Percentiles rank a stretch among this genome's conserved stretches.
Conservation (phyloP, 2,888 invertebrate genomes). For the Dasysyrphus tricinctus region DNA sequence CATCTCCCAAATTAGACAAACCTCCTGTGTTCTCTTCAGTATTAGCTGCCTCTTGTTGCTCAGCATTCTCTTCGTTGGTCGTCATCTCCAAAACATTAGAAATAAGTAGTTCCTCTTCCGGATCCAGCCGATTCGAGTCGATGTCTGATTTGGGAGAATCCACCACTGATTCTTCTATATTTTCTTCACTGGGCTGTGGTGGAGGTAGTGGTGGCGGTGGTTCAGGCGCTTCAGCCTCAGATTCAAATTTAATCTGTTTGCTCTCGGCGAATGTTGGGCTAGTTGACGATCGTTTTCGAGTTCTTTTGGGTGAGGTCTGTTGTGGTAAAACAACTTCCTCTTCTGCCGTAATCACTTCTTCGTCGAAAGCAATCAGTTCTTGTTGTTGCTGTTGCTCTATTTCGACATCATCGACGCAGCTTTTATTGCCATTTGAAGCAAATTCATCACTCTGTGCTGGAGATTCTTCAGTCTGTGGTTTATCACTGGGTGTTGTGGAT, state of each 20-base stretch:
- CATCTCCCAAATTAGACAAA: constrained; percentile 62
- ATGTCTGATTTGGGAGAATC: constrained; percentile 58
- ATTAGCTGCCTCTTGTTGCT: constrained; percentile 38
- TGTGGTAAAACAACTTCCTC: constrained; percentile 21
- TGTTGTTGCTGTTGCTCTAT: neutral
- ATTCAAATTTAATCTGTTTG: constrained; percentile 67
- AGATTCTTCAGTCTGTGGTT: constrained; percentile 74
- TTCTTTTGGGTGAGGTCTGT: constrained; percentile 52
- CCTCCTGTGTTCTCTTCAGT: constrained; percentile 52
- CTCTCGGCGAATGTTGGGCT: constrained; percentile 63
- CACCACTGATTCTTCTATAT: constrained; percentile 8
- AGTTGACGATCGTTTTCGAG: constrained; percentile 65
- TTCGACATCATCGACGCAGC: constrained; percentile 21
- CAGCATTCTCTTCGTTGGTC: constrained; percentile 45
- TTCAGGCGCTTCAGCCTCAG: constrained; percentile 39
- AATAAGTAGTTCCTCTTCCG: constrained; percentile 66
- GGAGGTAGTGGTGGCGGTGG: constrained; percentile 33
- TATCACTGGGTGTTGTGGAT: constrained; percentile 67
- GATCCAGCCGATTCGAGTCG: constrained; percentile 59
- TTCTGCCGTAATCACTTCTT: constrained; percentile 28
- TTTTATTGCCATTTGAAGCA: constrained; percentile 49
- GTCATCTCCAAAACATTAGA: constrained; percentile 71
- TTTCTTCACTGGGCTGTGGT: constrained; percentile 40
- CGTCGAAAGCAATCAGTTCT: constrained; percentile 14
- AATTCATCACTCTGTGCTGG: constrained; percentile 67